Conservation (phyloP, 1,140 invertebrate genomes). For the Orchesella cincta region DNA sequence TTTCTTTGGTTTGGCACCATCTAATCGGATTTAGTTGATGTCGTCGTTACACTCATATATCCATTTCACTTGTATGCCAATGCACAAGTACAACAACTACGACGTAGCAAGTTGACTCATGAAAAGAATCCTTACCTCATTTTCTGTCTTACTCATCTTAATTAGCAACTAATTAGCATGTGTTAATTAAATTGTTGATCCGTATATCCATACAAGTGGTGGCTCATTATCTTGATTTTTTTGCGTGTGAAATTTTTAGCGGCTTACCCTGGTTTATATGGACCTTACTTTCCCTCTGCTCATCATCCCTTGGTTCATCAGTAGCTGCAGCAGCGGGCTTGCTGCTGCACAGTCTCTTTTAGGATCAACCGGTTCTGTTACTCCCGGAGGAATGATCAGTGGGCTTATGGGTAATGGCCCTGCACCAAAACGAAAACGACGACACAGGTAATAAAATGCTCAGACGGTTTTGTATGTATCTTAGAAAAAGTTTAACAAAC, state of each 20-base stretch:
- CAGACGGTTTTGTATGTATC: too few species aligned
- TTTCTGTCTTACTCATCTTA: not conserved
- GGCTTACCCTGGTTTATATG: conserved; percentile 47
- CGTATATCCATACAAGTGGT: too few species aligned
- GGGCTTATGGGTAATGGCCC: conserved; percentile 37
- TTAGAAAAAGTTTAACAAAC: too few species aligned
- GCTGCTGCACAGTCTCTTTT: conserved; percentile 45
- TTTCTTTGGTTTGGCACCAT: conserved; percentile 14
- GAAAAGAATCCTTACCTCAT: not conserved
- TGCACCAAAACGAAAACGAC: conserved; percentile 48
- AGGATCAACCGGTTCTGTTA: conserved; percentile 32
- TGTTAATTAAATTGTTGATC: not conserved
- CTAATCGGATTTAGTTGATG: conserved; percentile 22
- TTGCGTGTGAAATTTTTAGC: too few species aligned
- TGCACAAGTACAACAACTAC: too few species aligned
- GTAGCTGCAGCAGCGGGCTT: too few species aligned
- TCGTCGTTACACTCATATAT: too few species aligned
- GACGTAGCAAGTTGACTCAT: too few species aligned
- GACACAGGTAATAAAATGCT: conserved; percentile 46
- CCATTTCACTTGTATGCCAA: too few species aligned
- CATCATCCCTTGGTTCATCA: conserved; percentile 38
- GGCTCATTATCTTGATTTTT: too few species aligned
- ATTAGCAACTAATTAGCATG: not conserved
- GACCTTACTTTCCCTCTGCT: conserved; percentile 45
- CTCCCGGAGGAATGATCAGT: conserved; percentile 18